Conservation (phyloP, 1,140 invertebrate genomes). For the Metaphire vulgaris region DNA sequence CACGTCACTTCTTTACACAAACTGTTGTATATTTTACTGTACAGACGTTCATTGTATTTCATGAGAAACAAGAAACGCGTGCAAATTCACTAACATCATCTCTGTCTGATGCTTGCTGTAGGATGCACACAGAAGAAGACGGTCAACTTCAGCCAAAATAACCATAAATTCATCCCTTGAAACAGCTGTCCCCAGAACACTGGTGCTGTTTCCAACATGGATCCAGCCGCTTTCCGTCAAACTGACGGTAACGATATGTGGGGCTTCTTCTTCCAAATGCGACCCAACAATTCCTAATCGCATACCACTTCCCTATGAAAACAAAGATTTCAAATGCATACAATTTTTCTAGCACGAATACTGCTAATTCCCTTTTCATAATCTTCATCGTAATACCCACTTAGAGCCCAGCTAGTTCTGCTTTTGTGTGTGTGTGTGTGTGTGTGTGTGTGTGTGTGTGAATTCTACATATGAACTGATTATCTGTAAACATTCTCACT, state of each 20-base stretch:
- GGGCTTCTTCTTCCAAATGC: slow-evolving; percentile 57
- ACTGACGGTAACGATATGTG: slow-evolving; percentile 59
- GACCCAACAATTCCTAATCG: slow-evolving; percentile 64
- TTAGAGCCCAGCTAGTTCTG: slow-evolving; percentile 6
- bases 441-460: slow-evolving; percentile 26
- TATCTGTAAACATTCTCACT: slow-evolving; percentile 16
- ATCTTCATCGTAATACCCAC: not conserved
- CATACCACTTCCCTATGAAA: slow-evolving; percentile 54
- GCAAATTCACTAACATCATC: slow-evolving; percentile 63
- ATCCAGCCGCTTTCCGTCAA: slow-evolving; percentile 54
- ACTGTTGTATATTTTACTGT: too few relatives aligned
- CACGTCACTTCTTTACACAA: too few relatives aligned
- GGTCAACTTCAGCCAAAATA: slow-evolving; percentile 70
- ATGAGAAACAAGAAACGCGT: too few relatives aligned
- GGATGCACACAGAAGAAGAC: slow-evolving; percentile 77
- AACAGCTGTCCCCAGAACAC: slow-evolving; percentile 55
- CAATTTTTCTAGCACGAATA: slow-evolving; percentile 31
- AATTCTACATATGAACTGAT: slow-evolving; percentile 26
- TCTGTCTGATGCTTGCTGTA: slow-evolving; percentile 92
- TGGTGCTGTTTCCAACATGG: slow-evolving; percentile 43
- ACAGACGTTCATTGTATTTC: too few relatives aligned
- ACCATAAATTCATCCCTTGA: slow-evolving; percentile 72
- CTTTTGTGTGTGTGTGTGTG: not conserved
- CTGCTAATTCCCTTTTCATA: slow-evolving; percentile 23
- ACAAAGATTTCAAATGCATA: slow-evolving; percentile 7